Base-by-base conservation (phyloP, 2,888 invertebrate genomes). In the Cephus sareptanus region DNA sequence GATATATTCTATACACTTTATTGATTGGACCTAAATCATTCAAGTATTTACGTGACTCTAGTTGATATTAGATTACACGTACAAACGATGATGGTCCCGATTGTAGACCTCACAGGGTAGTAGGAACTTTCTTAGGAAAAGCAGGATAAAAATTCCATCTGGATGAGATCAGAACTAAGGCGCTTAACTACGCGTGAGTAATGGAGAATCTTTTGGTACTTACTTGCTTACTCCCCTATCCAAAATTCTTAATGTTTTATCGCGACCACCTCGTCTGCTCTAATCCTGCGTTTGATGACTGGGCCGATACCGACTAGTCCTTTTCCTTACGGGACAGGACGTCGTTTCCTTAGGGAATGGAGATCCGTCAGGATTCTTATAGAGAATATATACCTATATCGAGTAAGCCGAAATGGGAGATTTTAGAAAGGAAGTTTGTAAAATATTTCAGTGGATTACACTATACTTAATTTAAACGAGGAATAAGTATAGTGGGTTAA, bases 121-220 rank as follows among this genome's bases (percentile, higher is more conserved):
- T 56, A 56, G 6, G 74, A 74, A 74, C n/a, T 37, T 71, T 71
- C 71, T 31, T 31, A 68, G 34, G 77, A 74, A 74, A 35, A 75
- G 77, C 11, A 71, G 74, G 69, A 82, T 75, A 82, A 77, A 80
- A 81, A 81, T 81, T 82, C 75, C 71, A 69, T 30, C 31, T n/a
- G 73, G 76, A 77, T 76, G 81, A 83, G 83, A 84, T 79, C 82
- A 81, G 77, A 81, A 83, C 80, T 84, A 84, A 85, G 84, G 83
- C 82, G 84, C 83, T 85, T 85, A 85, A 74, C 78, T 35, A 77
- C 79, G 79, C 70, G 80, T 85, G 83, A 85, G 83, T 83, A 85
- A 85, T 82, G 81, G 74, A 81, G 79, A 75, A 77, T 75, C 35
- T 76, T 76, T 56, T 74, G 70, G 69, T 76, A 77, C 79, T 77